Percentiles rank a stretch among this genome's conserved stretches.
Evolutionary conservation across 2,888 invertebrate genomes (phyloP).

Genomic region (Ichneumoninae sp.): DNA sequence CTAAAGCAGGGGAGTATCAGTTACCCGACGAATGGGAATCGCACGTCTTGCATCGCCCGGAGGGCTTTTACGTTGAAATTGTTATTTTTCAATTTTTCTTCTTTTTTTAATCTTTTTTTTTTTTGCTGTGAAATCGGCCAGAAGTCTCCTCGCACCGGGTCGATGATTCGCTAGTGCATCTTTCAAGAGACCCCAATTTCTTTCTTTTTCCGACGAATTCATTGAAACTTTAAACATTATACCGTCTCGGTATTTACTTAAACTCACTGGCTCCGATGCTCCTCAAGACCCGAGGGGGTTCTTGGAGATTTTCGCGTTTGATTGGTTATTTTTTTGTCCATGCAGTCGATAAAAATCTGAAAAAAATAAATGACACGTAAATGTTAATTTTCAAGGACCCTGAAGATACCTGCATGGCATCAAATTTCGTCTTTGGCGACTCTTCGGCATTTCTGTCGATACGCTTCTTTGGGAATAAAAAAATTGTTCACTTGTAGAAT

Average conservation of each 20-base stretch:
- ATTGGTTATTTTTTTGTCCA: too few species aligned
- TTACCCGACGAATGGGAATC: background rate
- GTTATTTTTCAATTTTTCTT: background rate
- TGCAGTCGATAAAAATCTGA: too few species aligned
- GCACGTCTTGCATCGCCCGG: background rate
- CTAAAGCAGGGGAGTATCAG: background rate
- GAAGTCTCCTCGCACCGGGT: background rate
- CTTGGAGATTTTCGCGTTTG: background rate
- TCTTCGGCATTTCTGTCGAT: too few species aligned
- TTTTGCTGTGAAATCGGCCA: background rate
- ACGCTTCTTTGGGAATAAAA: too few species aligned
- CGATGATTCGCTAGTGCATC: too few species aligned
- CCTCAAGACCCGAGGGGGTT: background rate
- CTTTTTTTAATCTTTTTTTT: background rate
- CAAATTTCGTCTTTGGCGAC: too few species aligned
- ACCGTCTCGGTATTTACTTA: background rate
- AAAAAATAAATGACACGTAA: too few species aligned
- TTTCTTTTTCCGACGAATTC: background rate
- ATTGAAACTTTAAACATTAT: background rate
- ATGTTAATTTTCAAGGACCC: too few species aligned
- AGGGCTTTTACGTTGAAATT: slow-evolving; percentile 1
- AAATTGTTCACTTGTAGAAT: too few species aligned
- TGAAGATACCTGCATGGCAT: too few species aligned
- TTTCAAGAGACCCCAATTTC: too few species aligned
- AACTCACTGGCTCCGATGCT: background rate